Base-by-base conservation (phyloP, 2,113 vertebrate genomes). In the Cryptomyrus ogoouensis region DNA sequence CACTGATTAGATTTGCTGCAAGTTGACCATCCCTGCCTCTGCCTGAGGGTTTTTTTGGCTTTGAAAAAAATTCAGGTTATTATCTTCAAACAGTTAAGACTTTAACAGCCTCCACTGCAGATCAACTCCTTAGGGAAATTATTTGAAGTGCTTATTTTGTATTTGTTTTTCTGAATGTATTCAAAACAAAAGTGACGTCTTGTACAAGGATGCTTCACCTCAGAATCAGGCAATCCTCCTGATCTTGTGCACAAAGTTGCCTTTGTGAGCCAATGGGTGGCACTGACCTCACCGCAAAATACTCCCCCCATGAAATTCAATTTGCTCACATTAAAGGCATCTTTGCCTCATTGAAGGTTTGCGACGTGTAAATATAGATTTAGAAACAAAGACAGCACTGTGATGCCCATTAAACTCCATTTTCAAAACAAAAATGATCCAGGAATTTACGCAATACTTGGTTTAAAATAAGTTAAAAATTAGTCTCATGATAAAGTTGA, bases 281-380 rank as follows among this genome's bases (percentile, higher is more conserved):
- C 44, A 35, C 9, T 87, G 90, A 90, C 90, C 89, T 90, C 80
- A 90, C 53, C 8, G 53, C 62, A 50, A 24, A 86, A 90, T 89
- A 49, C 83, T n/a, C 66, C 66, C 47, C 58, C 39, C 58, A 47
- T 27, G 6, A 44, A 91, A 91, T 93, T 91, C 62, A 49, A 93
- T 92, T 91, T 92, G 74, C 70, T 90, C 88, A 53, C 44, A 91
- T 92, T 90, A 89, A 91, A 93, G 80, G 44, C 87, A 80, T 87
- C 49, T 91, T 77, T 87, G 80, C 58, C 88, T 46, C 47, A 86
- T 88, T 44, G 17, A 31, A 35, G 85, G 91, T 91, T 91, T 35
- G 91, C 89, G 89, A 90, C 89, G 90, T 24, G 24, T 49, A 31
- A 93, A 92, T 93, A 93, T 90, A 92, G 90, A 90, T 10, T 17